Evolutionary conservation across 2,888 invertebrate species (phyloP).

Genomic region (Byasa hedistus): DNA sequence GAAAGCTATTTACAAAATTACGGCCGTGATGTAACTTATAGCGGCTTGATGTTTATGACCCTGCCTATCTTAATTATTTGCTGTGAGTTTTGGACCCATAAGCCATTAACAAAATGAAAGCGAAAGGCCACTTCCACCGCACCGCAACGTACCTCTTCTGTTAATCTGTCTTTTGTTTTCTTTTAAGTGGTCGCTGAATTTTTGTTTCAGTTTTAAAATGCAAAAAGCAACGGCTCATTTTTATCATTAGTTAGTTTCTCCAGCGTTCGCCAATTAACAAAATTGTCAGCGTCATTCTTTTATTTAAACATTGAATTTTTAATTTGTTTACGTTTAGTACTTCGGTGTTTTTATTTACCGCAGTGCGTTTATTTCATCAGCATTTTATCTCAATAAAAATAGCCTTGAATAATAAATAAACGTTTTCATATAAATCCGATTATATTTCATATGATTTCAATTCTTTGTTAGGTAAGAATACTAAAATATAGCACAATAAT

Average conservation of each 20-base stretch:
- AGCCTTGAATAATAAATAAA: too few relatives aligned
- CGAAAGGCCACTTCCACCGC: conserved; percentile 38
- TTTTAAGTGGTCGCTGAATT: conserved; percentile 31
- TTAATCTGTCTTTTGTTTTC: conserved; percentile 40
- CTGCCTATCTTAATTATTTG: conserved; percentile 65
- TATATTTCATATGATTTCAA: too few relatives aligned
- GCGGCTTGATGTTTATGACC: conserved; percentile 47
- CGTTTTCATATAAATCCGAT: too few relatives aligned
- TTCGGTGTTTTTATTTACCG: background rate
- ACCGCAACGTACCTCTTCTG: conserved; percentile 33
- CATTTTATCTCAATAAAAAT: too few relatives aligned
- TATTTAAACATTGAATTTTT: conserved; percentile 14
- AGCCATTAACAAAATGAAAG: conserved; percentile 64
- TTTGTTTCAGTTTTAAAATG: conserved; percentile 26
- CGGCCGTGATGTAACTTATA: background rate
- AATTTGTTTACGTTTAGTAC: conserved; percentile 7
- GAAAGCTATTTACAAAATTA: background rate
- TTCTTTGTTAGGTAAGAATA: too few relatives aligned
- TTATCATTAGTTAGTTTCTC: conserved; percentile 21
- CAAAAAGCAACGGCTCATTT: conserved; percentile 24
- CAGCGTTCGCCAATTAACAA: conserved; percentile 24
- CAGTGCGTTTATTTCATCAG: too few relatives aligned
- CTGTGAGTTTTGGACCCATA: conserved; percentile 52
- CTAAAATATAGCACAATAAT: too few relatives aligned
- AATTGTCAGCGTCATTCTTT: conserved; percentile 19